These are phyloP conservation scores for Catamblyrhynchus diadema DNA, from an alignment of 2,797 vertebrate species.

Conservation along the genomic window DNA sequence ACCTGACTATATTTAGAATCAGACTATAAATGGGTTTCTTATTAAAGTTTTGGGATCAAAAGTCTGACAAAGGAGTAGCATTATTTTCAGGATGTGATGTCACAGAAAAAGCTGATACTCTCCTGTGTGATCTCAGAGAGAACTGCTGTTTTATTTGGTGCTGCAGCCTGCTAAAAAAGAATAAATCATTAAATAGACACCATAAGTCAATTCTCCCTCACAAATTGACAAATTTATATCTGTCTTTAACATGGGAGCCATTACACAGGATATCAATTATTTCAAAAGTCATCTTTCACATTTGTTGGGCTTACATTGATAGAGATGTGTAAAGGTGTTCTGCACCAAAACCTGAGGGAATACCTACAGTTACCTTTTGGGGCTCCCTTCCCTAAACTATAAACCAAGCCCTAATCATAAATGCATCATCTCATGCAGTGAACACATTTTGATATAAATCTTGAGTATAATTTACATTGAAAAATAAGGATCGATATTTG, in stretches of 20 bases:
- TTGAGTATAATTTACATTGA: conserved; percentile 58
- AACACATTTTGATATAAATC: conserved; percentile 61
- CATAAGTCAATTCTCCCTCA: conserved; percentile 51
- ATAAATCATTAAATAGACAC: conserved; percentile 62
- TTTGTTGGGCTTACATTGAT: conserved; percentile 26
- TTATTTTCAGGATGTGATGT: not conserved
- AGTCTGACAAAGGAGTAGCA: not conserved
- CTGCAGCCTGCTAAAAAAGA: conserved; percentile 36
- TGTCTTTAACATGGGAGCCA: conserved; percentile 43
- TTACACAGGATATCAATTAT: conserved; percentile 66
- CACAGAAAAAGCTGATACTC: not conserved
- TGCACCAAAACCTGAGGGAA: conserved; percentile 33
- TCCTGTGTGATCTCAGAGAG: not conserved
- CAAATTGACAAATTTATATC: conserved; percentile 66
- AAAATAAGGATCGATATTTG: conserved; percentile 65
- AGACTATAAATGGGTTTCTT: not conserved
- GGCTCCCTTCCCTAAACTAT: conserved; percentile 35
- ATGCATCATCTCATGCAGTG: conserved; percentile 7
- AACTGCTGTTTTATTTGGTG: not conserved
- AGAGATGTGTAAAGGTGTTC: conserved; percentile 42
- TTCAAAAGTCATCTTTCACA: conserved; percentile 50
- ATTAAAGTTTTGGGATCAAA: not conserved
- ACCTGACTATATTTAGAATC: not conserved
- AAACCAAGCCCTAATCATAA: conserved; percentile 37
- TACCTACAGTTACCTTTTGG: conserved; percentile 32